Evolutionary conservation across 2,113 vertebrate genomes (phyloP), one percentile per base, ranked within the genome.

Genomic region (Gasterosteus aculeatus): DNA sequence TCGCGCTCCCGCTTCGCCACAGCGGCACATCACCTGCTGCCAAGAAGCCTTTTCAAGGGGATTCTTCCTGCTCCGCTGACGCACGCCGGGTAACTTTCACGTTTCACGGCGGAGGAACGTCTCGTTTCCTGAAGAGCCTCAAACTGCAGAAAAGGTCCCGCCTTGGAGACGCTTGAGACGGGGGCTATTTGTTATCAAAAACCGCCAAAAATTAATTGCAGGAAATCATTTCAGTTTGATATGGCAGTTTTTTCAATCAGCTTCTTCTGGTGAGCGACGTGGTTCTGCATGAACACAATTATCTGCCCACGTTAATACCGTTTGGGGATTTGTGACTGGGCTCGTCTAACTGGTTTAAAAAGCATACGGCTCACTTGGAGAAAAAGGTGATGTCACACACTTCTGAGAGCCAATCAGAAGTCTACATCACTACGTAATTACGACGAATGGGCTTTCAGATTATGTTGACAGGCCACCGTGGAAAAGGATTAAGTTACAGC

Each of bases 11-110:
- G 66, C 41, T 69, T 69, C n/a, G 16, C 84, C 85, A 79, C 64
- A 26, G 72, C 29, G 3, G 68, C 73, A 64, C 64, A 11, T 84
- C 78, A 72, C 80, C 83, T 86, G 85, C 86, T 80, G 85, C 87
- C 85, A 79, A 54, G 66, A 86, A 42, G 8, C 71, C 62, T 77
- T 84, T 57, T 85, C 77, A 81, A 56, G 56, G 57, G 84, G 78
- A 86, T 88, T 82, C 62, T 63, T 81, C 59, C 76, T 82, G 85
- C 83, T 90, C 75, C 82, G 69, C 57, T 89, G 89, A 72, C 54
- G 84, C 85, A 74, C 0, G 16, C 65, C 49, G 39, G 58, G 75
- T 58, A 73, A 75, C 77, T 38, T 69, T 78, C 78, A 69, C 78
- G 68, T 75, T 41, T 69, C 54, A 76, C 8, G 64, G 33, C 56